Conservation (phyloP, 2,888 invertebrate genomes). For the Phengaris arion region DNA sequence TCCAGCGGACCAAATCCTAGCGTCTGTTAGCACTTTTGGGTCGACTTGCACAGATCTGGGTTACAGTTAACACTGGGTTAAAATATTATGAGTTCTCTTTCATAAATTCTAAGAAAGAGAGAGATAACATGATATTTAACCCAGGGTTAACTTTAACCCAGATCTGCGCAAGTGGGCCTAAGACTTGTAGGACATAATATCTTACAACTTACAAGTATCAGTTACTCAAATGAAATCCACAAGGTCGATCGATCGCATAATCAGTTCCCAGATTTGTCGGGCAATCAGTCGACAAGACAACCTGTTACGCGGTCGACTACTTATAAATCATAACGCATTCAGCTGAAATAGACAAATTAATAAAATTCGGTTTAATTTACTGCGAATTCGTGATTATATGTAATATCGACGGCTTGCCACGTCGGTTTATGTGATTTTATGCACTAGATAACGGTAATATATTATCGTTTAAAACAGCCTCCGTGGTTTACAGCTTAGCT, state of each 20-base stretch:
- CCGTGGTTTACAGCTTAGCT: no score
- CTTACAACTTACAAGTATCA: background rate
- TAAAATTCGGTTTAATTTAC: constrained; percentile 6
- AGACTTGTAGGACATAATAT: no score
- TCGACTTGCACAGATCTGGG: no score
- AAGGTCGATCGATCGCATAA: background rate
- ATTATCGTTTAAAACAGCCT: background rate
- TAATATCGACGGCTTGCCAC: background rate
- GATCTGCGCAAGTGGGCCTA: no score
- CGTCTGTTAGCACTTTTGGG: no score
- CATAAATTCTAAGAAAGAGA: no score
- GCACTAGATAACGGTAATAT: background rate
- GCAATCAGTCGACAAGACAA: background rate
- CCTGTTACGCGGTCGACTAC: background rate
- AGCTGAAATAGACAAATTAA: constrained; percentile 6
- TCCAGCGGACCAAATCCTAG: no score
- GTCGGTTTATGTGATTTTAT: constrained; percentile 3
- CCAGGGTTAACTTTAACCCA: no score
- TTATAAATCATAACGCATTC: background rate
- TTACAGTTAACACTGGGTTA: no score
- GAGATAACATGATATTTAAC: no score
- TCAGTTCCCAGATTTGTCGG: background rate
- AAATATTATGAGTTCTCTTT: no score
- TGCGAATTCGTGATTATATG: background rate
- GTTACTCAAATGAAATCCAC: background rate